Evolutionary conservation across 1,140 invertebrate species (phyloP).

Genomic region (Meloidogyne exigua): DNA sequence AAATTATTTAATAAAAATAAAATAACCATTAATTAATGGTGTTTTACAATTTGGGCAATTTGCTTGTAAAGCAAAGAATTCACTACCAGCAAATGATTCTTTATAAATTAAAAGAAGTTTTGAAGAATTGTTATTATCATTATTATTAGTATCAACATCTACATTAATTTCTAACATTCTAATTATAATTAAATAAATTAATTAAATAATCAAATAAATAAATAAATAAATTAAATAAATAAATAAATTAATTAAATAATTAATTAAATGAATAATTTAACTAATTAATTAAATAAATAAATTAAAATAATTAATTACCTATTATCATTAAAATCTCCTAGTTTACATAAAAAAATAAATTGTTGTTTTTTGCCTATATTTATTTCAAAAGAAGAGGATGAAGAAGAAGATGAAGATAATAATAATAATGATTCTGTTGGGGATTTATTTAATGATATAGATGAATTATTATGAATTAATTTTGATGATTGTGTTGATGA

Average conservation of each 20-base stretch:
- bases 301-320: not conserved
- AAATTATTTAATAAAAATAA: not conserved
- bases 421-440: not conserved
- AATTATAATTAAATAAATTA: not conserved
- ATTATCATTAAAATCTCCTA: not conserved
- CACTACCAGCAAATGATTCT: conserved; percentile 2
- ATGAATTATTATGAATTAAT: not conserved
- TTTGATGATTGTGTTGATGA: not conserved
- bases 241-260: too few relatives aligned
- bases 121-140: not conserved
- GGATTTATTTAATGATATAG: not conserved
- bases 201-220: too few relatives aligned
- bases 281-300: not conserved
- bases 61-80: conserved; percentile 3
- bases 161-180: conserved; percentile 10
- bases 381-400: not conserved
- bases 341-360: conserved; percentile 3
- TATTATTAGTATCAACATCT: not conserved
- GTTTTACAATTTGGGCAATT: conserved; percentile 10
- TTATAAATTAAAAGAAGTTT: conserved; percentile 8
- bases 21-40: not conserved
- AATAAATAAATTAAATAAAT: too few relatives aligned
- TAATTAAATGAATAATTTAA: not conserved
- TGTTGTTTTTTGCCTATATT: not conserved
- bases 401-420: not conserved